These are phyloP conservation scores for Pseudochromis fuscus DNA, from an alignment of 2,797 vertebrate genomes.

Conservation along the genomic window DNA sequence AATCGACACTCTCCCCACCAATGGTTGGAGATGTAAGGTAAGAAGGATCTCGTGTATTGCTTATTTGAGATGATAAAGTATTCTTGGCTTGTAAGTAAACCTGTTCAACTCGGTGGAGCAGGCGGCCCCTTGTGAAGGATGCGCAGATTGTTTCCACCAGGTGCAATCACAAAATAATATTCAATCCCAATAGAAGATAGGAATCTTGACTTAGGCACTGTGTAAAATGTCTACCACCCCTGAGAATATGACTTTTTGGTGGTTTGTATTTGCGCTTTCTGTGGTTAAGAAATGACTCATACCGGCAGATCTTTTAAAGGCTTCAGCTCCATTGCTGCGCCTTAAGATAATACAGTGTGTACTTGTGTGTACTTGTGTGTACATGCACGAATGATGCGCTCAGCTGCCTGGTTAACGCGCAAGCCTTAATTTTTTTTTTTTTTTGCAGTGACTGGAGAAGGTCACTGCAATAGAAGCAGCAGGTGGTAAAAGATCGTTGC, in stretches of 20 bases:
- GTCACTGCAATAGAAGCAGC: constrained; percentile 31
- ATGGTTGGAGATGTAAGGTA: constrained; percentile 99
- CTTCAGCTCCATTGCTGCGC: constrained; percentile 23
- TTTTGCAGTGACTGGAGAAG: constrained; percentile 27
- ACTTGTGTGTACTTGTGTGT: not conserved
- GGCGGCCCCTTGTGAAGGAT: not conserved
- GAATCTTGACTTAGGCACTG: constrained; percentile 13
- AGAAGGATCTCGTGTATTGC: constrained; percentile 12
- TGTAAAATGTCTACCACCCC: constrained; percentile 22
- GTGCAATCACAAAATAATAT: not conserved
- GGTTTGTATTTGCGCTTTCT: constrained; percentile 51
- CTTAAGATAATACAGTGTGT: constrained; percentile 8
- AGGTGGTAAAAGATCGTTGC: constrained; percentile 52
- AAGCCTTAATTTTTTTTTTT: no score
- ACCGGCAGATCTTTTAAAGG: constrained; percentile 52
- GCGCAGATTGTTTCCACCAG: constrained; percentile 2
- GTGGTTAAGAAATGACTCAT: constrained; percentile 64
- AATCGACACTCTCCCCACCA: constrained; percentile 97
- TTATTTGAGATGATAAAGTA: not conserved
- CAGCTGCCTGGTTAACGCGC: constrained; percentile 38
- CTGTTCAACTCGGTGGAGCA: not conserved
- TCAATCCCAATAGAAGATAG: not conserved
- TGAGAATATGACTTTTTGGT: constrained; percentile 40
- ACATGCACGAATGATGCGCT: constrained; percentile 24
- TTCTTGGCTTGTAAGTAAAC: constrained; percentile 3